These are phyloP conservation scores for Casuarius casuarius DNA, from an alignment of 2,113 vertebrate genomes.

Conservation along the genomic window DNA sequence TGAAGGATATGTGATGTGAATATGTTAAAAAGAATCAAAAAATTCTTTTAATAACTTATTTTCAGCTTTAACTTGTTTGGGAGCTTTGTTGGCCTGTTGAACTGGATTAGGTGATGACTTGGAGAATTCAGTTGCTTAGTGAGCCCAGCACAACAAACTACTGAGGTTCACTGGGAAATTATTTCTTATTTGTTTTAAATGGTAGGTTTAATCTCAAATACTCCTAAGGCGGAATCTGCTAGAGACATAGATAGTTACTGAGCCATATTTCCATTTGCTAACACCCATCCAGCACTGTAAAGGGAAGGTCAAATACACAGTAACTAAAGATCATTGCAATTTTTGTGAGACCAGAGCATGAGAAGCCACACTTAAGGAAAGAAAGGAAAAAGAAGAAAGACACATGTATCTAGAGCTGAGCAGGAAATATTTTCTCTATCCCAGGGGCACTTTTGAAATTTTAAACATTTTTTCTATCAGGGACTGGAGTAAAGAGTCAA, in stretches of 20 bases:
- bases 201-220: not conserved
- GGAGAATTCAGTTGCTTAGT: not conserved
- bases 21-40: not conserved
- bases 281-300: not conserved
- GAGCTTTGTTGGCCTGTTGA: not conserved
- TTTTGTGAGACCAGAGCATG: not conserved
- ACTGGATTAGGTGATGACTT: not conserved
- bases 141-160: not conserved
- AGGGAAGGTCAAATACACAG: not conserved
- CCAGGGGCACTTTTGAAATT: not conserved
- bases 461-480: not conserved
- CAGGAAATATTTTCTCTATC: not conserved
- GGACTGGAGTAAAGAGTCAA: not conserved
- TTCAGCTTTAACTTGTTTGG: not conserved
- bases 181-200: not conserved
- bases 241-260: not conserved
- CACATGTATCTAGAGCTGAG: not conserved
- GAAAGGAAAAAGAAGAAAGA: not conserved
- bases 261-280: slow-evolving; percentile 12
- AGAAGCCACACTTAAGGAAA: not conserved
- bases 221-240: not conserved
- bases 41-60: not conserved
- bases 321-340: not conserved
- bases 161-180: not conserved
- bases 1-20: not conserved